Base-by-base conservation (phyloP, 2,888 invertebrate genomes). In the Elegia similella region DNA sequence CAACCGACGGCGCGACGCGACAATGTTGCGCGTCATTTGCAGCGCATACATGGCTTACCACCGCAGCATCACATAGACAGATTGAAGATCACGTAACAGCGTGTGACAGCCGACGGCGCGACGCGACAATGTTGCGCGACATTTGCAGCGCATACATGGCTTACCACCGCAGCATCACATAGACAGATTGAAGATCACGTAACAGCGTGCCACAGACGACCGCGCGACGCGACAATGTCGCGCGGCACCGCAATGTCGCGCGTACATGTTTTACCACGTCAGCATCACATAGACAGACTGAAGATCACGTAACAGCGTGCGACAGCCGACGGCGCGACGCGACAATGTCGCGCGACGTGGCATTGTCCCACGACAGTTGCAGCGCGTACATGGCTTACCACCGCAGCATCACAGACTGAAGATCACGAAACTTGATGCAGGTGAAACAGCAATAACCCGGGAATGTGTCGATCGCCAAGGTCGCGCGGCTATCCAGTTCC, bases 161-260 rank as follows among this genome's bases (percentile, higher is more conserved):
- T 32, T 81, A 44, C 68, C 71, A 32, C 74, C 82, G 0, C 70
- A 69, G 0, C 68, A 72, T 1, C 74, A 82, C 46, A 81, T 86
- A 2, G 71, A 79, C 7, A 67, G 82, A 30, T 63, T 75, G 7
- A 81, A 79, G 62, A 66, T 75, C 23, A 23, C 23, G 23, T 23
- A 23, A 23, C 23, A 23, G n/a, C n/a, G n/a, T n/a, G n/a, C n/a
- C n/a, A n/a, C n/a, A n/a, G n/a, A n/a, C n/a, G n/a, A n/a, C n/a
- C n/a, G 84, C 84, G 42, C 68, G 89, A 0, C 73, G 90, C 0
- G 66, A 89, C 2, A 88, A 88, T 61, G 89, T 81, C 1, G 78
- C 79, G 30, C 63, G 88, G 0, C 90, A 90, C 30, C 62, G 89
- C 2, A 88, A 88, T 88, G 29, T 69, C 73, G 61, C 43, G 85